These are phyloP conservation scores for Morone saxatilis DNA, from an alignment of 2,113 vertebrate genomes.

Conservation along the genomic window DNA sequence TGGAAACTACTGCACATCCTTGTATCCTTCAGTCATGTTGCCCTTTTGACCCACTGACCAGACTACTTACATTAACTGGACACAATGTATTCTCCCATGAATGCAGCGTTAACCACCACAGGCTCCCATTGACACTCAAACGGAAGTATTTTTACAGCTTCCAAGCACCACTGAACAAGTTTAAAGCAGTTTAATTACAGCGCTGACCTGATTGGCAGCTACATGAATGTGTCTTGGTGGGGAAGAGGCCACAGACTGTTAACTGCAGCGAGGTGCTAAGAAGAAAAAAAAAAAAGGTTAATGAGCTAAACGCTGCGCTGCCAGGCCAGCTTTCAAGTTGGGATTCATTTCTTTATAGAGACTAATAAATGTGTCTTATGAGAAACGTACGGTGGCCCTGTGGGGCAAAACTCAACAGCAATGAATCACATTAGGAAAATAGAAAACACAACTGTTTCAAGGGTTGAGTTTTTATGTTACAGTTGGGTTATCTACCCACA, in stretches of 20 bases:
- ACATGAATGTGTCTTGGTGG: conserved; percentile 57
- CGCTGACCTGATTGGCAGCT: conserved; percentile 67
- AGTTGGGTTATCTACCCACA: not conserved
- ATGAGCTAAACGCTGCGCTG: conserved; percentile 65
- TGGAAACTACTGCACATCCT: conserved; percentile 15
- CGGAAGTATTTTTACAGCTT: conserved; percentile 78
- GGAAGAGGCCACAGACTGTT: conserved; percentile 65
- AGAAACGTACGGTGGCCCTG: not conserved
- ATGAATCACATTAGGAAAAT: not conserved
- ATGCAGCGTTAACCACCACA: conserved; percentile 59
- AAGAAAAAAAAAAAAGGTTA: conserved; percentile 56
- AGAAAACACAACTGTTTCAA: not conserved
- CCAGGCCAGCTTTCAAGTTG: conserved; percentile 61
- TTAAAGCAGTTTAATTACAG: conserved; percentile 76
- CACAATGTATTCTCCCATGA: conserved; percentile 70
- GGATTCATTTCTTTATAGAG: conserved; percentile 54
- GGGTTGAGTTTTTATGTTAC: not conserved
- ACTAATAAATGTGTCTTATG: conserved; percentile 54
- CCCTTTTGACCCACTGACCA: conserved; percentile 72
- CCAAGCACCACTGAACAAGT: conserved; percentile 77
- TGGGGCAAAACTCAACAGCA: not conserved
- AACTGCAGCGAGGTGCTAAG: conserved; percentile 64
- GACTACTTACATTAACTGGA: conserved; percentile 66
- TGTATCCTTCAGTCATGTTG: conserved; percentile 25
- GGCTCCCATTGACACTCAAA: conserved; percentile 68